phyloP scores from a whole-genome alignment of 1,140 invertebrate genomes.

The Augochlora pura region DNA sequence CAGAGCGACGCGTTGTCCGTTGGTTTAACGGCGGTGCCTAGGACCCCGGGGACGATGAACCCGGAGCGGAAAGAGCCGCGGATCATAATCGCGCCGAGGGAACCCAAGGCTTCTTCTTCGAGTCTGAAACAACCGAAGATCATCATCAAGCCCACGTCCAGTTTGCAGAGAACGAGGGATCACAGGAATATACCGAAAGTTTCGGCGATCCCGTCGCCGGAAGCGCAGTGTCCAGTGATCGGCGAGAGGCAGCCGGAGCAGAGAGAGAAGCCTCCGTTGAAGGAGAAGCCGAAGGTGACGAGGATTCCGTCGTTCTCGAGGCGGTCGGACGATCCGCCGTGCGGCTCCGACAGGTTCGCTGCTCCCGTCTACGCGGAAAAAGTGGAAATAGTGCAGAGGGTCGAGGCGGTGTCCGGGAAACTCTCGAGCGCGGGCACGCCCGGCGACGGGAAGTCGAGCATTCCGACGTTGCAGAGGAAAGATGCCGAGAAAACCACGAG shows the following conservation, averaged over 20 bases:
- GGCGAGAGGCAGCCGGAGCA: conserved; percentile 52
- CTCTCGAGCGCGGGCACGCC: conserved; percentile 35
- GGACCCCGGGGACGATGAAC: not conserved
- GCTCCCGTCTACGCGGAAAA: conserved; percentile 59
- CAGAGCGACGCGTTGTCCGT: not conserved
- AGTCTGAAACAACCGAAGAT: conserved; percentile 76
- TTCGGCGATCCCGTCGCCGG: conserved; percentile 74
- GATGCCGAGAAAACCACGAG: conserved; percentile 57
- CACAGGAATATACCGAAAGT: conserved; percentile 77
- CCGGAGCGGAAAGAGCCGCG: conserved; percentile 59
- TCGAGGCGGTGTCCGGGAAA: conserved; percentile 56
- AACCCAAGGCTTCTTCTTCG: conserved; percentile 31
- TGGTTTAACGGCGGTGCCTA: not conserved
- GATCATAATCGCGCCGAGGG: conserved; percentile 62
- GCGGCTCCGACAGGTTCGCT: conserved; percentile 52
- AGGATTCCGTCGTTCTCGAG: conserved; percentile 70
- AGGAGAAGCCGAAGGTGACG: conserved; percentile 69
- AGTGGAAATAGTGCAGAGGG: conserved; percentile 63
- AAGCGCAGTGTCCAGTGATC: conserved; percentile 59
- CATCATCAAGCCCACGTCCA: conserved; percentile 79
- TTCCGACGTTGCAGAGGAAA: conserved; percentile 58
- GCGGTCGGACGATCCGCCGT: conserved; percentile 54
- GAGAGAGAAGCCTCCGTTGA: conserved; percentile 60
- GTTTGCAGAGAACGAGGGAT: conserved; percentile 67
- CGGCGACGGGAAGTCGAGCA: conserved; percentile 61